Conservation (phyloP, 1,140 invertebrate species). For the Alviniconcha marisindica region DNA sequence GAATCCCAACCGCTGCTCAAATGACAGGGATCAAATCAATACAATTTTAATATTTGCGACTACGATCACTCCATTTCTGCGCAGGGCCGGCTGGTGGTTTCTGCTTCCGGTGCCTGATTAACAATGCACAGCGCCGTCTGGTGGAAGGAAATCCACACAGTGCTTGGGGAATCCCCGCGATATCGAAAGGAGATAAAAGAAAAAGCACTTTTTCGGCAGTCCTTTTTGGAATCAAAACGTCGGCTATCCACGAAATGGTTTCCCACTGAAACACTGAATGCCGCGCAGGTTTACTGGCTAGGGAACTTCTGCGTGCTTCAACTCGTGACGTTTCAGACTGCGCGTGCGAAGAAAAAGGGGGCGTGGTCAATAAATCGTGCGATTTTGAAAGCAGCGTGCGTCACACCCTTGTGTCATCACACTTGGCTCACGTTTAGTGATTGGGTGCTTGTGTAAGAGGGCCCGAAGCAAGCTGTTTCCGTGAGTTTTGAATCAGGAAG, state of each 20-base stretch:
- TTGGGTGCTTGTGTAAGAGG: no score
- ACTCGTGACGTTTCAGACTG: background rate
- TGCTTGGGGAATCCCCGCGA: conserved; percentile 13
- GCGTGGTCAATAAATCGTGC: background rate
- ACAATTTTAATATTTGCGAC: conserved; percentile 74
- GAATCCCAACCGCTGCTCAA: conserved; percentile 55
- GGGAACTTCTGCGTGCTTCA: background rate
- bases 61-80: conserved; percentile 60
- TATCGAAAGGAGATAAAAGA: background rate
- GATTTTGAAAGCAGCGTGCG: no score
- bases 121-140: conserved; percentile 49
- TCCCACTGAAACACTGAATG: no score
- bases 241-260: no score
- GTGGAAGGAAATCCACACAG: background rate
- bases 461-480: no score
- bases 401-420: no score
- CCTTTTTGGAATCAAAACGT: no score
- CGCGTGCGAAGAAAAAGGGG: conserved; percentile 23
- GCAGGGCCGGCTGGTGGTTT: conserved; percentile 64
- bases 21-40: conserved; percentile 69
- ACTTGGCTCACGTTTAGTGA: no score
- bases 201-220: no score
- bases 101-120: conserved; percentile 65
- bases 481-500: no score
- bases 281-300: background rate